These are phyloP conservation scores for Lindbergichthys nudifrons DNA, from an alignment of 2,797 vertebrate genomes.

Conservation along the genomic window DNA sequence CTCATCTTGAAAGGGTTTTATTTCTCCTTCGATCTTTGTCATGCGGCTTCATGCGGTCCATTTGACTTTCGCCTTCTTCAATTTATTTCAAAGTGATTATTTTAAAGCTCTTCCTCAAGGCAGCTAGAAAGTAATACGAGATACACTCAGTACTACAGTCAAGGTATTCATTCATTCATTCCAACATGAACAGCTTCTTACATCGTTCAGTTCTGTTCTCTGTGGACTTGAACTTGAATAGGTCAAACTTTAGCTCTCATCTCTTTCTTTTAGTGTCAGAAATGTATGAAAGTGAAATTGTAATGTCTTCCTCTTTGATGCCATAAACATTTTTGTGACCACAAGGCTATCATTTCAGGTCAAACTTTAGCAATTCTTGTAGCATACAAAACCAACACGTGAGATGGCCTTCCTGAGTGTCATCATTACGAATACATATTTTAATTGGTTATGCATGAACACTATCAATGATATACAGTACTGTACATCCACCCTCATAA, in stretches of 20 bases:
- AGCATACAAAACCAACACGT: too few species aligned
- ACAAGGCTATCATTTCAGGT: neutral
- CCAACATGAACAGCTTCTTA: neutral
- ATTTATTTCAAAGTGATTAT: neutral
- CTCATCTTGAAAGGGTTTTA: neutral
- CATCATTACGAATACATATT: too few species aligned
- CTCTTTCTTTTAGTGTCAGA: conserved; percentile 2
- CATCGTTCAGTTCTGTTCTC: neutral
- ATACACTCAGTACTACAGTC: neutral
- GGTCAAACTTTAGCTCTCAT: neutral
- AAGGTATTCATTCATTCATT: neutral
- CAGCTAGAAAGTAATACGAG: neutral
- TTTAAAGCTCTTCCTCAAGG: neutral
- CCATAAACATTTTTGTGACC: conserved; percentile 22
- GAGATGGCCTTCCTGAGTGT: neutral
- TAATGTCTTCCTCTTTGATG: conserved; percentile 4
- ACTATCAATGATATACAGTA: too few species aligned
- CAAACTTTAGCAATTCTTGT: neutral
- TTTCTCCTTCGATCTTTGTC: neutral
- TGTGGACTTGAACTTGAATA: neutral
- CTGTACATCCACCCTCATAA: too few species aligned
- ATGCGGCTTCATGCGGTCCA: neutral
- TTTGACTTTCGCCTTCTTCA: neutral
- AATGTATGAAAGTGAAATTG: conserved; percentile 14
- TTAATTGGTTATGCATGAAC: too few species aligned